These are phyloP conservation scores for Cryptotis parvus DNA, from an alignment of 2,113 vertebrate species.

Conservation along the genomic window DNA sequence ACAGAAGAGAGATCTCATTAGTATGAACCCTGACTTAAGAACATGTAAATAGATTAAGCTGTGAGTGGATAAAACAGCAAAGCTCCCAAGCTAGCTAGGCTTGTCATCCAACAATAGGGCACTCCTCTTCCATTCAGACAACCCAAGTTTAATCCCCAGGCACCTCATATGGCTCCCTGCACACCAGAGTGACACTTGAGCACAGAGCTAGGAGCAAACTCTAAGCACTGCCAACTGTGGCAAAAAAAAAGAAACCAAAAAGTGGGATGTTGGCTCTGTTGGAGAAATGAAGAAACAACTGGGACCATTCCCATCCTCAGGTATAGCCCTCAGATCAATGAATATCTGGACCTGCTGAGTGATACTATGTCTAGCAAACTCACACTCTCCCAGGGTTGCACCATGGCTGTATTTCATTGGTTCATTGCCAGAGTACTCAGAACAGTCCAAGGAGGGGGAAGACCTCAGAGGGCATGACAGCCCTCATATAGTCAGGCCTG, in stretches of 20 bases:
- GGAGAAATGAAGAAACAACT: background rate
- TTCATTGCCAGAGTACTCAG: background rate
- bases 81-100: too few species aligned
- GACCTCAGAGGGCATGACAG: background rate
- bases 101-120: too few species aligned
- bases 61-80: too few species aligned
- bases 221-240: too few species aligned
- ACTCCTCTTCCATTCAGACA: too few species aligned
- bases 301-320: background rate
- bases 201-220: too few species aligned
- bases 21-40: too few species aligned
- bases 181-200: too few species aligned
- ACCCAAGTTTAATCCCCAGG: too few species aligned
- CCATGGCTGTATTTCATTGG: background rate
- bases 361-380: background rate
- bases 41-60: too few species aligned
- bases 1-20: too few species aligned
- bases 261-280: background rate
- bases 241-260: background rate
- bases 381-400: background rate
- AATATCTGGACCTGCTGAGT: background rate
- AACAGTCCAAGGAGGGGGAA: background rate
- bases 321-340: background rate
- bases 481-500: background rate
- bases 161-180: too few species aligned